Evolutionary conservation across 2,888 invertebrate genomes (phyloP).

Genomic region (Campoplex capitator): DNA sequence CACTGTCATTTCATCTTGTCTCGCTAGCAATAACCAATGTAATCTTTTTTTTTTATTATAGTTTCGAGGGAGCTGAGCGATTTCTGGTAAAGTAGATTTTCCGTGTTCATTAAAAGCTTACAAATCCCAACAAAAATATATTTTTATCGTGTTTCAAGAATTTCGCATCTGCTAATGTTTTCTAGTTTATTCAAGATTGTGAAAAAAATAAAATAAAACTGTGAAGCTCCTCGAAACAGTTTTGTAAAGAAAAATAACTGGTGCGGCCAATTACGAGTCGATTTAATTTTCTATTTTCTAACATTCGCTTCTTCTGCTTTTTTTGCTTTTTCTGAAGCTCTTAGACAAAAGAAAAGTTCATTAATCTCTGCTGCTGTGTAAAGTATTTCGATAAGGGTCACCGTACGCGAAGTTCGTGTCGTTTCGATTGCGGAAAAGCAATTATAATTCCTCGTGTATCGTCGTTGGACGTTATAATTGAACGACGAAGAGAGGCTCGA

Average conservation of each 20-base stretch:
- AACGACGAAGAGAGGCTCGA: slow-evolving; percentile 77
- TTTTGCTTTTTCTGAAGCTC: neutral
- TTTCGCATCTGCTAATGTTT: neutral
- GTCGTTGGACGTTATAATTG: slow-evolving; percentile 81
- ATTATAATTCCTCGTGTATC: slow-evolving; percentile 82
- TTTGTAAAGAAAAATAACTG: neutral
- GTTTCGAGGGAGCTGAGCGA: neutral
- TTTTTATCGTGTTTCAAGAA: neutral
- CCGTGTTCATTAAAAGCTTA: neutral
- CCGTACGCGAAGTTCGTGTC: slow-evolving; percentile 58
- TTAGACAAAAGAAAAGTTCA: slow-evolving; percentile 12
- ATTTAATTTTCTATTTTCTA: neutral
- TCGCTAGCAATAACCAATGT: too few relatives aligned
- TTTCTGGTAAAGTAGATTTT: neutral
- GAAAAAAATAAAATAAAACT: neutral
- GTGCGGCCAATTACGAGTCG: neutral
- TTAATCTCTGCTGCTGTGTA: slow-evolving; percentile 42
- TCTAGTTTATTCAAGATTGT: neutral
- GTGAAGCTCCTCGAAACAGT: neutral
- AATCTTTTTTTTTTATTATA: too few relatives aligned
- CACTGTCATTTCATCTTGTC: too few relatives aligned
- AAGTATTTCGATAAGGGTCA: slow-evolving; percentile 55
- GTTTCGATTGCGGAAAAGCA: slow-evolving; percentile 75
- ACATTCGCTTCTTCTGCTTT: neutral
- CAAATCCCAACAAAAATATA: neutral